These are phyloP conservation scores for Arctocebus calabarensis DNA, from an alignment of 2,797 vertebrate species.

Conservation along the genomic window DNA sequence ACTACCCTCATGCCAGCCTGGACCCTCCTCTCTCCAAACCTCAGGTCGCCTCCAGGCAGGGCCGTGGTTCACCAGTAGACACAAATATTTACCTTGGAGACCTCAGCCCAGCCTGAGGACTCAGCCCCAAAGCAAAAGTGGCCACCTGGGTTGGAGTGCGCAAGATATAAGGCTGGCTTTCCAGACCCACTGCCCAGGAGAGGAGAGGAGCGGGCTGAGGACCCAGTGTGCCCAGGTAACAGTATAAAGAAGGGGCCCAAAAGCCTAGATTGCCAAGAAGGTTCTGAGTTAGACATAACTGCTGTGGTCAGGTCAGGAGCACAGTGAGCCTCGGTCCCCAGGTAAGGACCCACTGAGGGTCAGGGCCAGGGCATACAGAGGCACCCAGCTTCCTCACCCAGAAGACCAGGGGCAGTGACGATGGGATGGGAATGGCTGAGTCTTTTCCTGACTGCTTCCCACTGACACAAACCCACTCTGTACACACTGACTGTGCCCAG, in stretches of 20 bases:
- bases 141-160: not conserved
- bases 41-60: conserved; percentile 46
- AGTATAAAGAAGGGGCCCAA: not conserved
- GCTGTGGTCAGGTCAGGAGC: not conserved
- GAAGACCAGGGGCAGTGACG: not conserved
- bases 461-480: not conserved
- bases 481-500: not conserved
- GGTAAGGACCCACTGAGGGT: not conserved
- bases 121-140: not conserved
- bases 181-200: not conserved
- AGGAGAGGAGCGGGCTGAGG: not conserved
- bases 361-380: not conserved
- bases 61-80: conserved; percentile 68
- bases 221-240: conserved; percentile 67
- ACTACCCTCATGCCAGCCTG: not conserved
- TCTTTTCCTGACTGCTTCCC: not conserved
- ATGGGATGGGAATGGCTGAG: not conserved
- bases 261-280: not conserved
- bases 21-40: conserved; percentile 54
- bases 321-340: not conserved
- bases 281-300: not conserved
- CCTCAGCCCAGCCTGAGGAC: not conserved
- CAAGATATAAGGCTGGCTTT: conserved; percentile 71
- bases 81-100: conserved; percentile 84
- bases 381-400: not conserved